These are phyloP conservation scores for Gorsachius magnificus DNA, from an alignment of 2,797 vertebrate genomes.

Conservation along the genomic window DNA sequence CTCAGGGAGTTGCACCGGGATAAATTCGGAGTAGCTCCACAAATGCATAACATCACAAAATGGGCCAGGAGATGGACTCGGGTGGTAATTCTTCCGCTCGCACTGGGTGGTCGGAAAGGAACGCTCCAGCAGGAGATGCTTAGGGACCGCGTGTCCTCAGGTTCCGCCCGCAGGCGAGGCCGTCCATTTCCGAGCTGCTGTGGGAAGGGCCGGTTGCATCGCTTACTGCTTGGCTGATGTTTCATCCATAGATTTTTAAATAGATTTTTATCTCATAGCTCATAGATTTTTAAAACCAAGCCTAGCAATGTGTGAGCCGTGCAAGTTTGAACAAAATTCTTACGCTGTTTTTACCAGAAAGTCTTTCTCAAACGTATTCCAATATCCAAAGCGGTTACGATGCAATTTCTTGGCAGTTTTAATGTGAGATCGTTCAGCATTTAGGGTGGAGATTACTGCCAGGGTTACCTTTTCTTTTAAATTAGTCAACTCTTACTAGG, in stretches of 20 bases:
- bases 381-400: accelerated
- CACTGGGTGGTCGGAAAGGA: neutral
- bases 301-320: neutral
- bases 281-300: neutral
- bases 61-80: neutral
- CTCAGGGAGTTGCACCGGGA: neutral
- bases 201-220: neutral
- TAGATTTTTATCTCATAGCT: no score
- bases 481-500: neutral
- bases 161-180: neutral
- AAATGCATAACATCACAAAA: neutral
- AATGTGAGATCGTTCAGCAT: neutral
- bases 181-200: neutral
- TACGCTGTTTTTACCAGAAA: neutral
- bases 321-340: neutral
- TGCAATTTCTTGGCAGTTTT: neutral
- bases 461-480: neutral
- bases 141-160: accelerated
- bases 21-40: neutral
- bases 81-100: neutral
- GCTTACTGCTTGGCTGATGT: neutral
- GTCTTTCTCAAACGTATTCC: neutral
- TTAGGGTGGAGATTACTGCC: neutral
- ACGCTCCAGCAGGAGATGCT: neutral
- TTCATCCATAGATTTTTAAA: neutral